Evolutionary conservation across 1,140 invertebrate genomes (phyloP), one percentile per base, ranked within the genome.

Genomic region (Leptopilina boulardi): DNA sequence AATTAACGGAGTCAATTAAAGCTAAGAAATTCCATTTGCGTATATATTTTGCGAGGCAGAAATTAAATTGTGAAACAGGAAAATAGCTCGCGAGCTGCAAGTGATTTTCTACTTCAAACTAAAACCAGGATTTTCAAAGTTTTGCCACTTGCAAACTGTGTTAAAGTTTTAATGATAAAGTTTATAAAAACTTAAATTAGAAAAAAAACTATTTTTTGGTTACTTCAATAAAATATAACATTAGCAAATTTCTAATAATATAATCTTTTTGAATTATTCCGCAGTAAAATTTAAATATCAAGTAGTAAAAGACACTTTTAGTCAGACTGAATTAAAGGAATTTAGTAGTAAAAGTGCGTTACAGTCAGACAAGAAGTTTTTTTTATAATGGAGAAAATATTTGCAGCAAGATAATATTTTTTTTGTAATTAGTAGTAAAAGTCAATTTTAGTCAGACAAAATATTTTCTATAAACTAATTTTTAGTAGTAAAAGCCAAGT

Each of bases 31-130:
- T 66, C 11, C 26, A n/a, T 23, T 30, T 4, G 26, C 13, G 59
- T 66, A 13, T 6, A 30, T 66, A 66, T 59, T 26, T 26, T 30
- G 59, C 23, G 15, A 66, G 26, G 59, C 26, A 30, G 59, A 66
- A 23, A 66, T 66, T 66, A 66, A 66, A 66, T 66, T 66, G 21
- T 66, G 59, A 30, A 66, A 66, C 21, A 66, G 15, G 59, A 30
- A 66, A 66, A 66, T 66, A 34, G 23, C 59, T 30, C 13, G 59
- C 23, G 26, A 66, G 59, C 26, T 66, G 59, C 59, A 30, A 66
- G 59, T 30, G 59, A 66, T n/a, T 66, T 30, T 23, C 21, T 66
- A 30, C 59, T 66, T 30, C 23, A 66, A 66, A 66, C 23, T 66
- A 66, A 34, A 23, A 30, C 21, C 13, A 34, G 26, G 23, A 66